phyloP scores from a whole-genome alignment of 2,888 invertebrate species.

The Cephus spinipes region DNA sequence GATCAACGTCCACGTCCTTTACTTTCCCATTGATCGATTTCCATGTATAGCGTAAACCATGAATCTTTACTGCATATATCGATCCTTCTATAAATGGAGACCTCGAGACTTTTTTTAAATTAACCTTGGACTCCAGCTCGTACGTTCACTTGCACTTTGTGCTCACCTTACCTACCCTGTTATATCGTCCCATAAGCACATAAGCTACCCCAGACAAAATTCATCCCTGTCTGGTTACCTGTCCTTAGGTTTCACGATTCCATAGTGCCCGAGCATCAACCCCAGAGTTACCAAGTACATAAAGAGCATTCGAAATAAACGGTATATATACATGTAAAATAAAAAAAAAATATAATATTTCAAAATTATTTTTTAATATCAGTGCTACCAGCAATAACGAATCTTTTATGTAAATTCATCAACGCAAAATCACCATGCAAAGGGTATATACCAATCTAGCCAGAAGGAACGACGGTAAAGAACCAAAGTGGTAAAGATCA shows the following conservation, averaged over 20 bases:
- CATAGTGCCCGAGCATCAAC: not conserved
- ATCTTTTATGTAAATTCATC: not conserved
- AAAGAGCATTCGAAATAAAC: not conserved
- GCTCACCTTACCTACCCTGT: not conserved
- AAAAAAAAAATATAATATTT: not conserved
- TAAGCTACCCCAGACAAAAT: not conserved
- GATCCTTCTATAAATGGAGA: not conserved
- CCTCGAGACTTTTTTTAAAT: not conserved
- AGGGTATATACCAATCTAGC: not conserved
- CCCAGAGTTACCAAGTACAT: not conserved
- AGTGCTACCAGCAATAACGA: no score
- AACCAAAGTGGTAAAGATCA: not conserved
- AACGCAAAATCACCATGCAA: not conserved
- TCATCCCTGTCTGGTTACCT: no score
- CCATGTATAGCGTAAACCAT: not conserved
- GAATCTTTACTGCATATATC: not conserved
- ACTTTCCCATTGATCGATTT: not conserved
- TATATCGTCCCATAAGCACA: not conserved
- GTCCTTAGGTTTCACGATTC: not conserved
- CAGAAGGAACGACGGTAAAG: not conserved
- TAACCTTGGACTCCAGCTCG: not conserved
- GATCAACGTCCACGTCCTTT: not conserved
- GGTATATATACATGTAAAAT: no score
- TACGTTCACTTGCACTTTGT: not conserved
- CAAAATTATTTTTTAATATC: not conserved